Evolutionary conservation across 2,113 vertebrate species (phyloP), one percentile per base, ranked within the genome.

Genomic region (Limnothrissa miodon): DNA sequence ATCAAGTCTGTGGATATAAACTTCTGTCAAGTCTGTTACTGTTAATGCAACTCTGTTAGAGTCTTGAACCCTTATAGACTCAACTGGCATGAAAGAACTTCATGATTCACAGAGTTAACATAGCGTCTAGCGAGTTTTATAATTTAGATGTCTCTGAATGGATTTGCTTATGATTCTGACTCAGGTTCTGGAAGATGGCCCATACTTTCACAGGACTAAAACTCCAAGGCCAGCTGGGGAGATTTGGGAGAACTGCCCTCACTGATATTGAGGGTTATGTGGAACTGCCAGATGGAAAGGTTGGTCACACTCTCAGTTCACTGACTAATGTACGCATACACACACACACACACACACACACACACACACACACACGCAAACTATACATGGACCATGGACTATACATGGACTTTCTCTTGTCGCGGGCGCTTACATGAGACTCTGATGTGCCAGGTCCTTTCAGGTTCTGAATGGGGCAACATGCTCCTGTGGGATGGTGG

Each of bases 401-500:
- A n/a, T n/a, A n/a, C n/a, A n/a, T n/a, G n/a, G n/a, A n/a, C n/a
- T n/a, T n/a, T n/a, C n/a, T n/a, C 51, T 56, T 56, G 19, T 42
- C 6, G 42, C 42, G 42, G 21, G 19, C n/a, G n/a, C 51, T 23
- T 56, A 23, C 51, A 23, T 56, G 23, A 56, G 19, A 17, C 7
- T 45, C 15, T 13, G 1, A 15, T 74, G 48, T 42, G 62, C 56
- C 89, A 99, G 98, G 97, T 99, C 51, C 89, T 99, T 81, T 98
- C 98, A 0, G 98, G 98, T n/a, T 94, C 97, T 9, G 95, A 96
- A 81, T 97, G 97, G 97, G 98, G 98, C 23, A 98, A 99, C 92
- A 89, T 99, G 90, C 93, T 99, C 84, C 91, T 99, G 59, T 99
- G 98, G 98, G 96, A 98, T 46, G 96, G 93, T 0, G 96, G 95